phyloP scores from a whole-genome alignment of 2,888 invertebrate species.

The Lymantria monacha region DNA sequence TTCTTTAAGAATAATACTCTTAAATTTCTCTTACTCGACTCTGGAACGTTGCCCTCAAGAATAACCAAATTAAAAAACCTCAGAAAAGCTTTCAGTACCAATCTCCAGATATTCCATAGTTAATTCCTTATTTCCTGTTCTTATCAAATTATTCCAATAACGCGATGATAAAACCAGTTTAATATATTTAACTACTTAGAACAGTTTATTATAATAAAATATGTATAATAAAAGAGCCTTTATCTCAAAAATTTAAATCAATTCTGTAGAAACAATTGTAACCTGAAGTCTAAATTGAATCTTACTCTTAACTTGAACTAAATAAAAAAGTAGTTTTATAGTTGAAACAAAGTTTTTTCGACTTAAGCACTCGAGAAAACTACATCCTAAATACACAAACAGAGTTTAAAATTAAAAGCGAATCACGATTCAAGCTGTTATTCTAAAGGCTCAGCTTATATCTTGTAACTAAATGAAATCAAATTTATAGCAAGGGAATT shows the following conservation, averaged over 20 bases:
- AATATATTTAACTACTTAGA: too few species aligned
- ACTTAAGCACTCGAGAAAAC: neutral
- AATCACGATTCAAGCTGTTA: neutral
- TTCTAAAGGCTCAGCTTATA: neutral
- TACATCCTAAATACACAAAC: neutral
- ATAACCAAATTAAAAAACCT: too few species aligned
- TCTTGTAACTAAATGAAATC: constrained; percentile 13
- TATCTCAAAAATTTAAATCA: neutral
- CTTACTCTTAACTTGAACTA: neutral
- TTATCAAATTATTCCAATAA: too few species aligned
- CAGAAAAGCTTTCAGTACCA: too few species aligned
- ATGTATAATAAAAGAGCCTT: neutral
- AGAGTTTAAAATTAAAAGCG: neutral
- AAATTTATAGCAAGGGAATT: constrained; percentile 29
- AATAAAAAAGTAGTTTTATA: neutral
- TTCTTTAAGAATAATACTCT: too few species aligned
- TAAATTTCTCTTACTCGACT: too few species aligned
- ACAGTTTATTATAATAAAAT: too few species aligned
- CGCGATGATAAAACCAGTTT: too few species aligned
- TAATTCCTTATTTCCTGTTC: too few species aligned
- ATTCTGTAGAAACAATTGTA: neutral
- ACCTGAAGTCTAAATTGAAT: neutral
- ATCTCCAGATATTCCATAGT: too few species aligned
- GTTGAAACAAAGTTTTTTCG: neutral
- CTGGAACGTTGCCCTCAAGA: too few species aligned